phyloP scores from a whole-genome alignment of 2,797 vertebrate species.

The Lates japonicus region DNA sequence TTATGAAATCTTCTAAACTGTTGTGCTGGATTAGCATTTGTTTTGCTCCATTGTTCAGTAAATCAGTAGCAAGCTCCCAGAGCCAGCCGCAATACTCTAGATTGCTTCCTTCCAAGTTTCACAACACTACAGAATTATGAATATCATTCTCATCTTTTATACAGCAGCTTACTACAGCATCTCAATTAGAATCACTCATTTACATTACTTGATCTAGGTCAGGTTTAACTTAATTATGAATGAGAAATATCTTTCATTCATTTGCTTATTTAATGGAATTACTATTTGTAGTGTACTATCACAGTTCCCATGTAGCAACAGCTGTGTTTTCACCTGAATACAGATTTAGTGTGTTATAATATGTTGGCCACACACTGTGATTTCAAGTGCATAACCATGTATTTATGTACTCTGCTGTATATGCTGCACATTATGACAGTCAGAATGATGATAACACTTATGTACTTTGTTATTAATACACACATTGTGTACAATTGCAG shows the following conservation, averaged over 20 bases:
- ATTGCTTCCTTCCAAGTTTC: no score
- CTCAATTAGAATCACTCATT: constrained; percentile 70
- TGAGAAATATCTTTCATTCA: constrained; percentile 59
- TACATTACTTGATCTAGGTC: constrained; percentile 65
- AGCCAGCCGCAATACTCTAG: no score
- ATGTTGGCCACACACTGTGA: constrained; percentile 15
- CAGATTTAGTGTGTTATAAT: constrained; percentile 17
- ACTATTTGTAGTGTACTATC: constrained; percentile 30
- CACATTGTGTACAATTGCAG: constrained; percentile 9
- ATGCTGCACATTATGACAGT: constrained; percentile 27
- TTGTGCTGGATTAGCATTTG: constrained; percentile 84
- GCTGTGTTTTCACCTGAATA: constrained; percentile 29
- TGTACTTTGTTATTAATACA: constrained; percentile 29
- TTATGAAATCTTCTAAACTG: no score
- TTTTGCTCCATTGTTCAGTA: constrained; percentile 85
- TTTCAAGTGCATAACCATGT: constrained; percentile 25
- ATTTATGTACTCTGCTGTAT: constrained; percentile 20
- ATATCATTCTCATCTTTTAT: constrained; percentile 72
- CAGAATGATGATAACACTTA: constrained; percentile 16
- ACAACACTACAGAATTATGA: constrained; percentile 71
- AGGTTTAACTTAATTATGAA: constrained; percentile 70
- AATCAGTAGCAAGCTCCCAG: constrained; percentile 73
- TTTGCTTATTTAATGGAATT: constrained; percentile 60
- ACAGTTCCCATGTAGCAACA: constrained; percentile 34
- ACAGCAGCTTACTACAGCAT: constrained; percentile 56